Conservation (phyloP, 1,140 invertebrate genomes). For the Antheraea mylitta region DNA sequence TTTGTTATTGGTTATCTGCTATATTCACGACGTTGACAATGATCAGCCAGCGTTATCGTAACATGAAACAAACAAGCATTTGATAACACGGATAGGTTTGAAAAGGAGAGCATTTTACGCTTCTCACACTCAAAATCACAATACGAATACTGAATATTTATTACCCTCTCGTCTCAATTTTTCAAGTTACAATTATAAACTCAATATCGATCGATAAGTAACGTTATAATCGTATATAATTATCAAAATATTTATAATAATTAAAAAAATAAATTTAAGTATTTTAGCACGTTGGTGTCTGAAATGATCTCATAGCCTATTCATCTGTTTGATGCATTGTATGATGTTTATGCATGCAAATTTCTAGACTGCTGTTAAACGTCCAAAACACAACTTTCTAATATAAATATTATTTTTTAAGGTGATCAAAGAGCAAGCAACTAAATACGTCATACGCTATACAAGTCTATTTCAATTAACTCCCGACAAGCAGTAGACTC, state of each 20-base stretch:
- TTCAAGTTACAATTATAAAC: too few species aligned
- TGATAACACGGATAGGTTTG: too few species aligned
- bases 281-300: not conserved
- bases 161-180: too few species aligned
- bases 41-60: too few species aligned
- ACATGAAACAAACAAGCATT: too few species aligned
- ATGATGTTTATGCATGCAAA: not conserved
- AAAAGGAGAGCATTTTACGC: too few species aligned
- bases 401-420: conserved; percentile 5
- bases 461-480: conserved; percentile 9
- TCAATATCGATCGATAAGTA: too few species aligned
- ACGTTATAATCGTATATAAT: too few species aligned
- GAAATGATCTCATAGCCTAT: not conserved
- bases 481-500: conserved; percentile 14
- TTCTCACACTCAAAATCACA: too few species aligned
- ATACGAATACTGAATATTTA: too few species aligned
- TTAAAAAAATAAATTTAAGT: not conserved
- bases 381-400: not conserved
- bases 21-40: too few species aligned
- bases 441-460: not conserved
- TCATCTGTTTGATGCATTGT: not conserved
- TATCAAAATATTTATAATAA: not conserved
- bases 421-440: conserved; percentile 16
- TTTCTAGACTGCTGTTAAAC: not conserved
- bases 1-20: too few species aligned